Evolutionary conservation across 2,113 vertebrate genomes (phyloP), one percentile per base, ranked within the genome.

Genomic region (Hemiprocne comata): DNA sequence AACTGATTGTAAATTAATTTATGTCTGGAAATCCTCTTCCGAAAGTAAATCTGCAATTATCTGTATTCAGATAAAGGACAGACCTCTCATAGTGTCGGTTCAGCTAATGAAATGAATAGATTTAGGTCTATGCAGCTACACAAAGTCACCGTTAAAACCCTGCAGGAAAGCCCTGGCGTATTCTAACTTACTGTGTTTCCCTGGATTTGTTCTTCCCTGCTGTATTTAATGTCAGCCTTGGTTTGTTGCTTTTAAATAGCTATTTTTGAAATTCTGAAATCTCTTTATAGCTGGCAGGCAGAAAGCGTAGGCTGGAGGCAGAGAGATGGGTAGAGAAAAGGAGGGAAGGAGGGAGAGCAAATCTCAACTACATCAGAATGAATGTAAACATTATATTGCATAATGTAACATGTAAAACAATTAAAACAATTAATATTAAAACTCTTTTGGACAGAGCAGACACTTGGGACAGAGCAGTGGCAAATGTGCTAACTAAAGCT

Each of bases 241-340:
- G 75, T 88, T 93, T 95, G 64, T 83, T 95, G 71, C 85, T 93
- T 91, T 95, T 74, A 87, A 94, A 89, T 40, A 85, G 65, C 81
- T 96, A 70, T 93, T 97, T 95, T 96, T 88, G 87, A 83, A 80
- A 73, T 71, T 77, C 67, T 74, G 75, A 83, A 91, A 55, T 77
- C 91, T 85, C 64, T 89, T 94, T 94, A 83, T 66, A 93, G 60
- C 75, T 83, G 78, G 75, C 82, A 95, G 81, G 80, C 74, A 96
- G 78, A 95, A 90, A 67, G 83, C 12, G 21, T 95, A n/a, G 93
- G 96, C 82, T 93, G 93, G 75, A 85, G 87, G 86, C 75, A 77
- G 75, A 62, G 66, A 70, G n/a, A 80, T 66, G 85, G n/a, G 55
- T 34, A 83, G 33, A 51, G 67, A 70, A 62, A 83, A 90, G 87